Evolutionary conservation across 2,797 vertebrate species (phyloP).

Genomic region (Margarornis squamiger): DNA sequence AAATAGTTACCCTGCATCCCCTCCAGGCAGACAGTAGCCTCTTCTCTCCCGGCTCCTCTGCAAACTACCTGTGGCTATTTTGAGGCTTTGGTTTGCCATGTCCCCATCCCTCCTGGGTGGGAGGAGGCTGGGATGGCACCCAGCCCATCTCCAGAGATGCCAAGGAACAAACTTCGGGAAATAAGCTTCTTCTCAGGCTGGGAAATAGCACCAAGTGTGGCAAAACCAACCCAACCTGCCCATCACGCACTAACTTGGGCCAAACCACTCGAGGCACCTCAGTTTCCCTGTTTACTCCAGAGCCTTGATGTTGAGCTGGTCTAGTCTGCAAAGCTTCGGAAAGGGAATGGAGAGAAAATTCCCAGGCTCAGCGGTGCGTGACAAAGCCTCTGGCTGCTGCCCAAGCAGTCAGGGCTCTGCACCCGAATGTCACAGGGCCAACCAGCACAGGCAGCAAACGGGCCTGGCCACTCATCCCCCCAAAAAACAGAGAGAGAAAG

Average conservation of each 20-base stretch:
- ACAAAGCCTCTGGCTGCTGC: background rate
- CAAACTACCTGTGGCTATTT: background rate
- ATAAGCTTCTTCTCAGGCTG: background rate
- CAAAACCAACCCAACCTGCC: background rate
- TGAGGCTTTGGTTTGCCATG: background rate
- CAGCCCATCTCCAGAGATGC: background rate
- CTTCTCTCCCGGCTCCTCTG: background rate
- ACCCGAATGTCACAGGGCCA: background rate
- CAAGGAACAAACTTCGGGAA: background rate
- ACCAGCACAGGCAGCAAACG: background rate
- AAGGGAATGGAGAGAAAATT: background rate
- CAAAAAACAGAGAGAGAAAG: accelerated
- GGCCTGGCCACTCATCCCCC: background rate
- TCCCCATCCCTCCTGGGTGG: background rate
- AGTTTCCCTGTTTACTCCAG: background rate
- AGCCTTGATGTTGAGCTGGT: accelerated
- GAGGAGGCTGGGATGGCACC: background rate
- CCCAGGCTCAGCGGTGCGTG: background rate
- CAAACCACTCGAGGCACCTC: accelerated
- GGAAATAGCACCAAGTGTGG: accelerated
- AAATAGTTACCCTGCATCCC: background rate
- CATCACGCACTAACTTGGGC: accelerated
- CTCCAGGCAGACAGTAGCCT: background rate
- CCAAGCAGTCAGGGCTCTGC: background rate
- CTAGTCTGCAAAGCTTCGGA: accelerated